Base-by-base conservation (phyloP, 2,797 vertebrate genomes). In the Phoebastria nigripes region DNA sequence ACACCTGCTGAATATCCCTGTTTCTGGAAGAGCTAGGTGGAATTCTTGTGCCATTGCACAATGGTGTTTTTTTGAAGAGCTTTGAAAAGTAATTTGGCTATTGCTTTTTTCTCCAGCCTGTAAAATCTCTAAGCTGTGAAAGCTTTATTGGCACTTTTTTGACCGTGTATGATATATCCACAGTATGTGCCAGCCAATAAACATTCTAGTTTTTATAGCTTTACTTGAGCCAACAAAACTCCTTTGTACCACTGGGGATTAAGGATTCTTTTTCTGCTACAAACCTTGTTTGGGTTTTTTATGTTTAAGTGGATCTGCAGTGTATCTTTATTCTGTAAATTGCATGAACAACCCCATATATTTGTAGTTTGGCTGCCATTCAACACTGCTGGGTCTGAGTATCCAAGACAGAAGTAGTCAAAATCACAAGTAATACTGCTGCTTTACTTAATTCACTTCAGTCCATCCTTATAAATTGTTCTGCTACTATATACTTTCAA, bases 101-200 rank as follows among this genome's bases (percentile, higher is more conserved):
- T 35, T 69, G 15, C 15, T 90, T 90, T 93, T 93, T 42, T 7
- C 41, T 81, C 44, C 44, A 93, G 22, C 61, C 70, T 84, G 61
- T 96, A 92, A 63, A 87, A 67, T 44, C 35, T 61, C 46, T 85
- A 78, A 55, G 42, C 46, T 83, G 17, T 95, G 81, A 95, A 77
- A 96, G 52, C 29, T 95, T 91, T 87, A 76, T 70, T 94, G 93
- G n/a, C 25, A 69, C 58, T 69, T 96, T 96, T 86, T 79, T 96
- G 62, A 72, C 81, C 7, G 1, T 33, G 12, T 66, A 18, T 87
- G 72, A 61, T 71, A 42, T 58, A 76, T 74, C 77, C 62, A 84
- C 56, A 62, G 15, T 67, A 73, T 74, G 55, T 87, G 62, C 70
- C 93, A 81, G 72, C 46, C 67, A 94, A 51, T 85, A 96, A 90